These are phyloP conservation scores for Aspidapion aeneum DNA, from an alignment of 2,888 invertebrate species.

Conservation along the genomic window DNA sequence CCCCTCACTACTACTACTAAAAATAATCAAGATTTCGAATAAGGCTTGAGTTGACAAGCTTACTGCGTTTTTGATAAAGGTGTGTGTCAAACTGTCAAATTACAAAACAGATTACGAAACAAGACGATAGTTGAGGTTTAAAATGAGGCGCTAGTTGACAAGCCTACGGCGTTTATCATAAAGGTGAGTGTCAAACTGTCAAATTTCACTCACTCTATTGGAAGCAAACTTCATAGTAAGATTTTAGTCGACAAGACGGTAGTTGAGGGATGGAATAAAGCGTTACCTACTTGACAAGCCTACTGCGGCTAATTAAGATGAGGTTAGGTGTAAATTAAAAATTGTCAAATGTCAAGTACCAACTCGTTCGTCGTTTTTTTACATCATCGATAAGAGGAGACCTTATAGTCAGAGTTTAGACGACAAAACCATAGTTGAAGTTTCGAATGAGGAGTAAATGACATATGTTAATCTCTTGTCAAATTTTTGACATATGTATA, in stretches of 20 bases:
- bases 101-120: conserved; percentile 43
- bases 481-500: too few species aligned
- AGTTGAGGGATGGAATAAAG: conserved; percentile 45
- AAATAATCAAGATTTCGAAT: conserved; percentile 44
- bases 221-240: too few species aligned
- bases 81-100: too few species aligned
- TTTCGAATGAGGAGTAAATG: conserved; percentile 44
- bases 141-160: conserved; percentile 42
- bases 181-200: too few species aligned
- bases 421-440: conserved; percentile 44
- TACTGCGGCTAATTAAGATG: too few species aligned
- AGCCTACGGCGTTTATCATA: conserved; percentile 31
- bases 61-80: conserved; percentile 29
- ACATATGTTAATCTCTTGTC: too few species aligned
- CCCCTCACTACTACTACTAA: too few species aligned
- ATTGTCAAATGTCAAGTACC: too few species aligned
- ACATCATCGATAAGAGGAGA: conserved; percentile 42
- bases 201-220: too few species aligned
- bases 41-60: conserved; percentile 41
- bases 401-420: conserved; percentile 40
- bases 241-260: conserved; percentile 43
- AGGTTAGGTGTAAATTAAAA: too few species aligned
- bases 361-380: too few species aligned
- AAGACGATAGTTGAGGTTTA: conserved; percentile 45
- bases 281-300: too few species aligned